Conservation (phyloP, 1,140 invertebrate species). For the Drepana arcuata region DNA sequence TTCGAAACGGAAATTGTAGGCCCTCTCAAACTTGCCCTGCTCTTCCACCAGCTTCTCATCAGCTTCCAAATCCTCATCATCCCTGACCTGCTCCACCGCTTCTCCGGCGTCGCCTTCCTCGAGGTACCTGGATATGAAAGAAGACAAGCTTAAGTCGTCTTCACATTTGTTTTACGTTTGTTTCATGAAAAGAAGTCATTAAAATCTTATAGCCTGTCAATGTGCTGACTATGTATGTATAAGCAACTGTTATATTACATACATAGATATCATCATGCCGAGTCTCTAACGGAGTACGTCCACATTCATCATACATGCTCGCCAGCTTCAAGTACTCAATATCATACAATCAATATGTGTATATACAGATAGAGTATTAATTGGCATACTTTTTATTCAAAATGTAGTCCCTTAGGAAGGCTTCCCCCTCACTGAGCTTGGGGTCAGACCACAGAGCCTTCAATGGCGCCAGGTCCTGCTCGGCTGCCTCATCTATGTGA, state of each 20-base stretch:
- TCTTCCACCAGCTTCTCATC: constrained; percentile 86
- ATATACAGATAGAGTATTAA: too few relatives aligned
- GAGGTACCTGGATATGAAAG: constrained; percentile 74
- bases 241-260: too few relatives aligned
- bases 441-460: constrained; percentile 90
- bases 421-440: constrained; percentile 86
- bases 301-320: too few relatives aligned
- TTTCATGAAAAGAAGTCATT: too few relatives aligned
- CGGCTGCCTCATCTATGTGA: constrained; percentile 76
- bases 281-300: too few relatives aligned
- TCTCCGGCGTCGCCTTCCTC: constrained; percentile 75
- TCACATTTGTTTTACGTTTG: too few relatives aligned
- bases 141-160: too few relatives aligned
- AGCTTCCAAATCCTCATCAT: constrained; percentile 80
- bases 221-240: too few relatives aligned
- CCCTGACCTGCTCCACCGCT: constrained; percentile 31
- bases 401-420: constrained; percentile 94
- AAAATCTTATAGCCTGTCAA: too few relatives aligned
- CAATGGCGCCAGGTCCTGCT: constrained; percentile 80
- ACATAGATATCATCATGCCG: too few relatives aligned
- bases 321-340: too few relatives aligned
- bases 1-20: constrained; percentile 97
- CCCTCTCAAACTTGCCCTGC: constrained; percentile 93
- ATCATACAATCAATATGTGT: too few relatives aligned
- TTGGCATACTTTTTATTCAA: constrained; percentile 84